A percentile compares a stretch with the other conserved stretches of the same genome.
Conservation (phyloP, 2,888 invertebrate genomes). For the Euplexia lucipara region DNA sequence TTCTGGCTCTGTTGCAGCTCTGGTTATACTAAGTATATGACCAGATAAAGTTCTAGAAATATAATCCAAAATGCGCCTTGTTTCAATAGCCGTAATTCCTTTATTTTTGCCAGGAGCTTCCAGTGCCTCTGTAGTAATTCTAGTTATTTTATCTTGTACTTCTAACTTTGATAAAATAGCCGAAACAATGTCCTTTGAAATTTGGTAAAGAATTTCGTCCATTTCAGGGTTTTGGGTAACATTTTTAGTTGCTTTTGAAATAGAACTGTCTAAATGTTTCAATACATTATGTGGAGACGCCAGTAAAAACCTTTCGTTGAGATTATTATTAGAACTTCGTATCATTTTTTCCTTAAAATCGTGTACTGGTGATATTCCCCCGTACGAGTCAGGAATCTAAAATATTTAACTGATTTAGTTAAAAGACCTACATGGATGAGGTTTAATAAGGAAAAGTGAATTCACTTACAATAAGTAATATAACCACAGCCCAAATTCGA, state of each 20-base stretch:
- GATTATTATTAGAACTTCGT: slow-evolving; percentile 69
- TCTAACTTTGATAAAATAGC: slow-evolving; percentile 85
- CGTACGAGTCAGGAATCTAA: slow-evolving; percentile 70
- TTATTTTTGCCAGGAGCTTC: slow-evolving; percentile 86
- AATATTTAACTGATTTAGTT: slow-evolving; percentile 49
- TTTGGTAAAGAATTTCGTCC: slow-evolving; percentile 84
- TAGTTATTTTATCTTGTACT: slow-evolving; percentile 87
- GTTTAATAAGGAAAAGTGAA: not conserved
- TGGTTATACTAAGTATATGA: slow-evolving; percentile 84
- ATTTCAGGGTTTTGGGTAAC: slow-evolving; percentile 85
- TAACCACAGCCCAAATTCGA: slow-evolving; percentile 46
- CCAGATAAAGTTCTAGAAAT: slow-evolving; percentile 86
- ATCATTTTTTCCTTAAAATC: slow-evolving; percentile 79
- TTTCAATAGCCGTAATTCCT: slow-evolving; percentile 88
- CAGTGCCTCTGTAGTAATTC: slow-evolving; percentile 85
- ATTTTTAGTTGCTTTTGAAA: slow-evolving; percentile 82
- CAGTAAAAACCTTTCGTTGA: slow-evolving; percentile 71
- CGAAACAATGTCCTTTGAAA: slow-evolving; percentile 86
- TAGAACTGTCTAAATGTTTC: slow-evolving; percentile 82
- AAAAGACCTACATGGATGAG: slow-evolving; percentile 2
- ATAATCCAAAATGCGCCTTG: slow-evolving; percentile 86
- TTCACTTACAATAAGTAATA: slow-evolving; percentile 58
- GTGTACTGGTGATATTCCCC: slow-evolving; percentile 86
- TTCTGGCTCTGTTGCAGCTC: slow-evolving; percentile 87
- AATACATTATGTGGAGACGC: slow-evolving; percentile 82